phyloP scores from a whole-genome alignment of 2,797 vertebrate genomes.

The Acanthurus lineatus region DNA sequence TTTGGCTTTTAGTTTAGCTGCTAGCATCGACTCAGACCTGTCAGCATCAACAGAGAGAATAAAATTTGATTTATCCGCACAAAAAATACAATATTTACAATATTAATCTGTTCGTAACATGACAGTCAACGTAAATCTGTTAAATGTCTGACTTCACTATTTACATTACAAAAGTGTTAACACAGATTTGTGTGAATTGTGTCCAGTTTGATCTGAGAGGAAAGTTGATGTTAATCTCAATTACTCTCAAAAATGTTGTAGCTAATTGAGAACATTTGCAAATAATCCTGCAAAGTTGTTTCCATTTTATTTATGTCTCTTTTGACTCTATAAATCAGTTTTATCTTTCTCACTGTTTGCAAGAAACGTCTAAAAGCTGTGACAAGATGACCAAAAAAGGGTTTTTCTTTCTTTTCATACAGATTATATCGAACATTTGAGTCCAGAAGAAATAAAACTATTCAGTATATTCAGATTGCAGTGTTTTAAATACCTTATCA shows the following conservation, averaged over 20 bases:
- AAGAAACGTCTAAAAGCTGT: no score
- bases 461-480: neutral
- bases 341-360: no score
- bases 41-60: neutral
- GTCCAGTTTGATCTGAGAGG: neutral
- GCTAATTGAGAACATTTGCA: no score
- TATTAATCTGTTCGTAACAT: neutral
- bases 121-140: neutral
- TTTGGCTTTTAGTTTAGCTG: neutral
- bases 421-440: no score
- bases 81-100: neutral
- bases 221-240: neutral
- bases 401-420: no score
- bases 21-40: neutral
- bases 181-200: neutral
- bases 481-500: neutral
- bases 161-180: neutral
- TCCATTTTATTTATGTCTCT: no score
- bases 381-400: no score
- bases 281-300: no score
- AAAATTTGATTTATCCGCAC: neutral
- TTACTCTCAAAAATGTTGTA: no score
- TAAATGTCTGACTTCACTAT: neutral
- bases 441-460: no score
- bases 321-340: no score